phyloP scores from a whole-genome alignment of 2,888 invertebrate genomes.

The Sycophila texana region DNA sequence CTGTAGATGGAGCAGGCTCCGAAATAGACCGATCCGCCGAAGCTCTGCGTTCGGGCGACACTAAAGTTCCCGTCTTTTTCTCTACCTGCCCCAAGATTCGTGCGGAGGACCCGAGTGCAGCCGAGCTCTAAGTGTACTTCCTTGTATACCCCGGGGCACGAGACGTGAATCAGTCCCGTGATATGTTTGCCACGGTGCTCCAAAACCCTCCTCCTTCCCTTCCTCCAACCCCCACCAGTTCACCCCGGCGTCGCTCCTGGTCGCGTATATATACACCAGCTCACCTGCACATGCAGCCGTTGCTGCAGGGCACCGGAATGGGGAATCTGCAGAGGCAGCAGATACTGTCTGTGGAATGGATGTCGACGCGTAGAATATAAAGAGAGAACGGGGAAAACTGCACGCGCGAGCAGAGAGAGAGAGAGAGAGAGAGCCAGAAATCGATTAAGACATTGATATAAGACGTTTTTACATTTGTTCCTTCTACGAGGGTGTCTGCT shows the following conservation, averaged over 20 bases:
- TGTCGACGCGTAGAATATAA: background rate
- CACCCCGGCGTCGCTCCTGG: background rate
- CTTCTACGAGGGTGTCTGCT: background rate
- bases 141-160: conserved; percentile 66
- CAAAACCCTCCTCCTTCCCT: background rate
- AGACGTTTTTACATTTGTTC: background rate
- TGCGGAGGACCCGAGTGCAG: conserved; percentile 25
- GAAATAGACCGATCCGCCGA: conserved; percentile 1
- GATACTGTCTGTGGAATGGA: background rate
- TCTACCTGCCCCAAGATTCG: conserved; percentile 36
- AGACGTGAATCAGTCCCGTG: conserved; percentile 52
- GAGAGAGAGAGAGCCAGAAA: conserved; percentile 5
- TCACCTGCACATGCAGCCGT: conserved; percentile 21
- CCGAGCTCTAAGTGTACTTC: conserved; percentile 66
- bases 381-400: background rate
- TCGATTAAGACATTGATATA: background rate
- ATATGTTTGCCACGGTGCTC: conserved; percentile 20
- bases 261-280: background rate
- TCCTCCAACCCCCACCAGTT: background rate
- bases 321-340: background rate
- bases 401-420: background rate
- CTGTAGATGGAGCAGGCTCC: background rate
- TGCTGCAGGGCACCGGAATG: background rate
- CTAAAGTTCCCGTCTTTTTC: conserved; percentile 15
- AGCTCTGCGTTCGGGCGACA: background rate